Evolutionary conservation across 1,140 invertebrate genomes (phyloP).

Genomic region (Asobara japonica): DNA sequence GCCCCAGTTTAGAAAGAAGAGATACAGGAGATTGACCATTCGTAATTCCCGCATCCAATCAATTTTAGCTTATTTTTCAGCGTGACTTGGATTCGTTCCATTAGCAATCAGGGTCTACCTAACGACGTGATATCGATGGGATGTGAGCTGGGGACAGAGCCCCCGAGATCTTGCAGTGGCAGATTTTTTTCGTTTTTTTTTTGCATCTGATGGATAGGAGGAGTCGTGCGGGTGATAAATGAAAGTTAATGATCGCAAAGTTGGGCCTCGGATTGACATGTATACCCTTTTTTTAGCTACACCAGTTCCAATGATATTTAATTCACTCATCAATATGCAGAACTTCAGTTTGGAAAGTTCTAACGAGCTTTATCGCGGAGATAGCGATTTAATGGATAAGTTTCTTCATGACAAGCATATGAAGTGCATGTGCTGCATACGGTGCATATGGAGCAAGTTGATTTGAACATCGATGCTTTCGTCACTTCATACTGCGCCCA

Average conservation of each 20-base stretch:
- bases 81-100: not conserved
- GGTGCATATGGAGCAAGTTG: not conserved
- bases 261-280: not conserved
- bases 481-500: not conserved
- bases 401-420: not conserved
- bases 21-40: not conserved
- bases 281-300: not conserved
- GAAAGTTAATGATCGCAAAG: conserved; percentile 4
- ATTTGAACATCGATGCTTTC: not conserved
- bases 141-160: not conserved
- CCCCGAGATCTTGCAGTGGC: not conserved
- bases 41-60: not conserved
- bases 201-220: not conserved
- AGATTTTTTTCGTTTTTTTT: not conserved
- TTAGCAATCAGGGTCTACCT: conserved; percentile 8
- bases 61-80: not conserved
- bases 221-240: conserved; percentile 1
- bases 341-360: not conserved
- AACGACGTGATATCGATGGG: not conserved
- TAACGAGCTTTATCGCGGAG: not conserved
- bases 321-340: not conserved
- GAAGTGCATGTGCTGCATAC: not conserved
- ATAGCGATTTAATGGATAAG: not conserved
- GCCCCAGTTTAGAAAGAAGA: not conserved
- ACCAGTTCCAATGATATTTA: not conserved